phyloP scores from a whole-genome alignment of 2,797 vertebrate genomes.

The Macroramphosus scolopax region DNA sequence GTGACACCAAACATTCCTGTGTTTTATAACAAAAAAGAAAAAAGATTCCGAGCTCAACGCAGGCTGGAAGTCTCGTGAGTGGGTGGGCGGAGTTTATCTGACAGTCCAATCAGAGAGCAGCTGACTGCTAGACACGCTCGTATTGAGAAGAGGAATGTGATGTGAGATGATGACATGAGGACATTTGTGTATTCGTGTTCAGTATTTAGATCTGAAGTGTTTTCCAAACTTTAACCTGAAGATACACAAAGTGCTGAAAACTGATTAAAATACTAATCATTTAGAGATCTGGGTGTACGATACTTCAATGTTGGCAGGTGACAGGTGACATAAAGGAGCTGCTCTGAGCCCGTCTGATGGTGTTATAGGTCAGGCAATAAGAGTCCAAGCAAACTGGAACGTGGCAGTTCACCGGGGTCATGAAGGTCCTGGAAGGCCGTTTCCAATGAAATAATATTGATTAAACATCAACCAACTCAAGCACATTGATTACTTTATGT shows the following conservation, averaged over 20 bases:
- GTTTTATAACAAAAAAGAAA: constrained; percentile 18
- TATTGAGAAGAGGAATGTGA: constrained; percentile 31
- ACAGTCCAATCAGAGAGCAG: constrained; percentile 28
- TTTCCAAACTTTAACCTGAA: no score
- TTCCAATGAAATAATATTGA: no score
- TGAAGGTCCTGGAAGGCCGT: no score
- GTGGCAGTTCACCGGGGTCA: no score
- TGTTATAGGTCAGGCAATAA: not conserved
- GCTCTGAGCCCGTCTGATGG: not conserved
- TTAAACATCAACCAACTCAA: no score
- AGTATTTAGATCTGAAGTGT: not conserved
- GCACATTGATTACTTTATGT: no score
- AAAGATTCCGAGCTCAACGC: constrained; percentile 32
- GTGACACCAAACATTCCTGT: constrained; percentile 50
- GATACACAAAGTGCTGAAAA: no score
- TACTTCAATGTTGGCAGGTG: no score
- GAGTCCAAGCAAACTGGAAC: no score
- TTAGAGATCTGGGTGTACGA: no score
- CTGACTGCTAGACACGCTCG: constrained; percentile 11
- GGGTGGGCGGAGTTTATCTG: constrained; percentile 25
- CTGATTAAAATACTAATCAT: no score
- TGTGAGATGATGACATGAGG: constrained; percentile 2
- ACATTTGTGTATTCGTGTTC: not conserved
- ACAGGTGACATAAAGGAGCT: no score
- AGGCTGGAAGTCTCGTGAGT: constrained; percentile 55